Base-by-base conservation (phyloP, 2,888 invertebrate genomes). In the Gastracanthus pulcherrimus region DNA sequence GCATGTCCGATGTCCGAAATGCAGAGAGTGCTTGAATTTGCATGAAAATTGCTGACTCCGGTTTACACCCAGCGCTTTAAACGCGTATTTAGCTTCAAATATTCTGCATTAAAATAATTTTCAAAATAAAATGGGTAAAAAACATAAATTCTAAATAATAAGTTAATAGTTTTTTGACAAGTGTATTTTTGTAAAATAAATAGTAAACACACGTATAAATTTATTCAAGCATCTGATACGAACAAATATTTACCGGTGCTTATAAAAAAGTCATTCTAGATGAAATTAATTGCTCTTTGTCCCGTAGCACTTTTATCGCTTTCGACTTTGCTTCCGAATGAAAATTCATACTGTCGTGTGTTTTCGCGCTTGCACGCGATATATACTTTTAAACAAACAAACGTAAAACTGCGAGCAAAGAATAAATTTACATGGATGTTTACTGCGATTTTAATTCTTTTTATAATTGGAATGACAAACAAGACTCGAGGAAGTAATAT, bases 371-470 rank as follows among this genome's bases (percentile, higher is more conserved):
- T 41, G 41, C 41, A 13, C n/a, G n/a, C n/a, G n/a, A n/a, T 41
- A 41, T 38, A 2, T 41, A 16, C 41, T 41, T 7, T 13, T 41
- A 41, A 41, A 41, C 41, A 41, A 41, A 13, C n/a, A n/a, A n/a
- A n/a, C n/a, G n/a, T n/a, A n/a, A n/a, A n/a, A n/a, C n/a, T n/a
- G n/a, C n/a, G n/a, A n/a, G n/a, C n/a, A n/a, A n/a, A n/a, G 36
- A 66, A 66, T 34, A 76, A 23, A 36, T 76, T 51, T 66, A 38
- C 38, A 38, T 55, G 3, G 29, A 55, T 29, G 38, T 55, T 66
- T 76, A 34, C 16, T 23, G 48, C 7, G 1, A 3, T 41, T 45
- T 66, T 41, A 4, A 62, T 36, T 48, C 9, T 41, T 62, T 62
- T 62, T 31, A 58, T 74, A n/a, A 62, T 74, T 45, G 7, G 19